Base-by-base conservation (phyloP, 2,113 vertebrate genomes). In the Ceyx margarethae region DNA sequence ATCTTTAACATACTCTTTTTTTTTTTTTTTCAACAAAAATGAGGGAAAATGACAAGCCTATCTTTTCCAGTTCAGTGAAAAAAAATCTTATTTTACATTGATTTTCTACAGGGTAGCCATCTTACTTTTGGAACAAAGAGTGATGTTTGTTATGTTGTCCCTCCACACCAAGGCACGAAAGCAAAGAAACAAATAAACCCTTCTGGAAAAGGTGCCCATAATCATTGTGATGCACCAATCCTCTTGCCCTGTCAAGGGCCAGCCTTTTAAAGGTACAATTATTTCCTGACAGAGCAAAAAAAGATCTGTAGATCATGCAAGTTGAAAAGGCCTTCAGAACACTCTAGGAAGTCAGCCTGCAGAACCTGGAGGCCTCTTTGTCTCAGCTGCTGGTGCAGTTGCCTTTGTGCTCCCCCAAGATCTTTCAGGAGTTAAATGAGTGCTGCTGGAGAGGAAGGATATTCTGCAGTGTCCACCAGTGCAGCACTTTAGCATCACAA, bases 71-170 rank as follows among this genome's bases (percentile, higher is more conserved):
- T 95, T 95, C 92, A 81, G 15, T 73, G 90, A 73, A 74, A 87
- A 50, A 95, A 97, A 93, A 91, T 89, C 76, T 94, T 95, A 81
- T 95, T 95, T 94, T 67, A 75, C 81, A 84, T n/a, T 57, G 53
- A 45, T 82, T 90, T 77, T 74, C 78, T 51, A 22, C 46, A 65
- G 86, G 71, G 60, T 87, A 94, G 50, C 82, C 92, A 91, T 92
- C 86, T 90, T 87, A 57, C 62, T 51, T 88, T 61, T 71, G 82
- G 72, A 95, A 91, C 46, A 76, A 82, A 91, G 62, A 85, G 35
- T 48, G 72, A 50, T 92, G 23, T 90, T 91, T 91, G 89, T 57
- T 50, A 8, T 81, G 56, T 42, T 93, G 85, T 46, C 33, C 43
- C 65, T 86, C 61, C 19, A 15, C 67, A 35, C 42, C 37, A 46